These are phyloP conservation scores for Panulirus ornatus DNA, from an alignment of 1,140 invertebrate genomes.

Conservation along the genomic window DNA sequence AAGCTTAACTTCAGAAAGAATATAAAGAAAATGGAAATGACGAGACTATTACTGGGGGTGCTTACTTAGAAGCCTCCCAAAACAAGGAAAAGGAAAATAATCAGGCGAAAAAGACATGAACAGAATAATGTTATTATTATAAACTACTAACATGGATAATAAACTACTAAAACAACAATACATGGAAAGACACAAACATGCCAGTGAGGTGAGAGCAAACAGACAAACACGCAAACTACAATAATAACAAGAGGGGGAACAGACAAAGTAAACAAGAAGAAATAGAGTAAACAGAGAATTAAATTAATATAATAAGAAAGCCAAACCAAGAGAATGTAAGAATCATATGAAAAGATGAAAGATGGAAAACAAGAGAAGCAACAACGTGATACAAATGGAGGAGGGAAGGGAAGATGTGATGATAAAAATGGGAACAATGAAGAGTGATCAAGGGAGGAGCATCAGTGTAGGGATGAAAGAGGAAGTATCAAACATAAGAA, in stretches of 20 bases:
- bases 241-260: neutral
- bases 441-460: neutral
- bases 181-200: too few species aligned
- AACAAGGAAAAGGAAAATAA: too few species aligned
- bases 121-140: too few species aligned
- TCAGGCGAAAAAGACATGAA: too few species aligned
- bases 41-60: too few species aligned
- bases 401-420: neutral
- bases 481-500: neutral
- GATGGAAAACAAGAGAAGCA: neutral
- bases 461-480: neutral
- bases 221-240: neutral
- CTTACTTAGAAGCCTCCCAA: too few species aligned
- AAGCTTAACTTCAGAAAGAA: too few species aligned
- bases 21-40: too few species aligned
- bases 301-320: neutral
- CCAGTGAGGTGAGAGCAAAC: neutral
- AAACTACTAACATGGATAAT: too few species aligned
- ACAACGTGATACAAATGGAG: neutral
- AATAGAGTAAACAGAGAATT: neutral
- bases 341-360: neutral
- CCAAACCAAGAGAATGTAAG: neutral
- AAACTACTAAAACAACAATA: too few species aligned
- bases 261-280: neutral
- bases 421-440: neutral